Evolutionary conservation across 2,888 invertebrate species (phyloP), one percentile per base, ranked within the genome.

Genomic region (Apotomis betuletana): DNA sequence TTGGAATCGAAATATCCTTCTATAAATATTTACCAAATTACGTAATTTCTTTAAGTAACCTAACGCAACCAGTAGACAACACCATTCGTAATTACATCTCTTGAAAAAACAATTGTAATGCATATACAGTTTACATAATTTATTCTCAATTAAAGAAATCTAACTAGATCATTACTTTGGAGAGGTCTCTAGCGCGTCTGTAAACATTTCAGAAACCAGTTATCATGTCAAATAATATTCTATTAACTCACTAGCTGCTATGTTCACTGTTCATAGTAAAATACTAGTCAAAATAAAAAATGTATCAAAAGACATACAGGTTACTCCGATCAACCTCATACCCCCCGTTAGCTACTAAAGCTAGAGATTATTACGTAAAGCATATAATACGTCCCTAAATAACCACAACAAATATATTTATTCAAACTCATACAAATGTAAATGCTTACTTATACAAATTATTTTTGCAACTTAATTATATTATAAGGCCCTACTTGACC

Each of bases 381-480:
- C 68, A 72, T 68, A 65, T 58, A 57, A 67, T 67, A 67, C 57
- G 51, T 68, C 52, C 54, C 68, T 72, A 68, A 70, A 52, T 71
- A 71, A 68, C 67, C 62, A 62, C 59, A 59, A 64, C 73, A 74
- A 78, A 78, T 79, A 76, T 81, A 62, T 67, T 67, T 71, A 49
- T 62, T 64, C 49, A 73, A 73, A 69, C 59, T 64, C 69, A 73
- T 64, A 63, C 61, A 67, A 57, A 62, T 69, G 79, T 86, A 84
- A 86, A 85, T 84, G 84, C 83, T 83, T 78, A 80, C 78, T 73
- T 75, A 71, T 78, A 79, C 69, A 80, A 77, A 78, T 78, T 77
- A 77, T 76, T 71, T 76, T 80, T 78, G 82, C 85, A 86, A 85
- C 80, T 83, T 86, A 85, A 81, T 74, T 44, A 6, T 79, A 78